Base-by-base conservation (phyloP, 2,797 vertebrate species). In the Helicolenus hilgendorfi region DNA sequence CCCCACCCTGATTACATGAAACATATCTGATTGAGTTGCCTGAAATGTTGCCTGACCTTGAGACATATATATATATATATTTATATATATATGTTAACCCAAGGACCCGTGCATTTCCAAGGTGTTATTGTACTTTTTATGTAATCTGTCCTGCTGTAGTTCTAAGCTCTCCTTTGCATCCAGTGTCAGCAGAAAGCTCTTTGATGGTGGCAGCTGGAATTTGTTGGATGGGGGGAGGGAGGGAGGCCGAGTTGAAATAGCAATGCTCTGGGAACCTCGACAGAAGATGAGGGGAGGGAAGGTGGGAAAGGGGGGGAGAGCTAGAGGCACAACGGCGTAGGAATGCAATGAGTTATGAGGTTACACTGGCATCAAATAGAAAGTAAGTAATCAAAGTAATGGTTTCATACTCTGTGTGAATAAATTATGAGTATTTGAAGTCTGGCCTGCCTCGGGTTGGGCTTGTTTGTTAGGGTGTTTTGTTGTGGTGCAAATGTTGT, bases 171-270 rank as follows among this genome's bases (percentile, higher is more conserved):
- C 55, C 72, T 85, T 81, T 83, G 58, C 88, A 80, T 83, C 60
- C 59, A 78, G 45, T 76, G 67, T 86, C 85, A 91, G 86, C 85
- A 62, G 64, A 92, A 83, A 89, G 45, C 69, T 77, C 89, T 96
- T 93, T 96, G 91, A 92, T 92, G 90, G 81, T 89, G 85, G 85
- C 92, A 92, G 90, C 90, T 94, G 95, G 95, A 96, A 96, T 94
- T 93, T 92, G 88, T 81, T 87, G 89, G 74, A 60, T 38, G 87
- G 88, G 38, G 87, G 87, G 79, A 83, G 89, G 87, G 79, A 83
- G 89, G 83, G 92, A 79, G 76, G 85, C 70, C 15, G 4, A 83
- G 87, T 79, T 86, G 83, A 94, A 94, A 90, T 84, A 94, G 92
- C 93, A 94, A 92, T 92, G 84, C 84, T 92, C 83, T 94, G 84